Evolutionary conservation across 2,888 invertebrate species (phyloP), one percentile per base, ranked within the genome.

Genomic region (Drosophila parthenogenetica): DNA sequence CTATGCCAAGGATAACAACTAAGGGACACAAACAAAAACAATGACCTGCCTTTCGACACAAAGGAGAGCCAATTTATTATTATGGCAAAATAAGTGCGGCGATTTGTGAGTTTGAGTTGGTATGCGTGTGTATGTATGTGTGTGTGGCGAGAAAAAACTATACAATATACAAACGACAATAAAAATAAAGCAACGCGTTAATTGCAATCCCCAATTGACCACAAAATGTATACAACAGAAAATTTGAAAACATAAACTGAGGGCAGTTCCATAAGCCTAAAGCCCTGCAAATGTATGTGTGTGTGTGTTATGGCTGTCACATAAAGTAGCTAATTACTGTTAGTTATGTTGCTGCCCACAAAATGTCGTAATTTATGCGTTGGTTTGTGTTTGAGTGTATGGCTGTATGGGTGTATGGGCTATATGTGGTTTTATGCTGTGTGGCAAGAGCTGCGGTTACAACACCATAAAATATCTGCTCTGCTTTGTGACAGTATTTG

Each of bases 251-350:
- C 82, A 85, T 78, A 69, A 79, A 78, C 63, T 79, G 60, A 54
- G 62, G 39, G 42, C 57, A 35, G 19, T 25, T 11, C 14, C 29
- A 55, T 13, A 58, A 50, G 53, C 50, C 46, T 58, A 29, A 5
- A 10, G 48, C 50, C 51, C 45, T 46, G 62, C 60, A 45, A 62
- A 49, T 42, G 19, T 60, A 29, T 58, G 7, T 54, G n/a, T 43
- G 58, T 22, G 32, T 53, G 42, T 49, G 55, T 73, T 70, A 35
- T 50, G 51, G 50, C 51, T 88, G 76, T 83, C 81, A 76, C 85
- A 85, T 83, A 81, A 88, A 83, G 79, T 76, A 88, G 87, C 85
- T 85, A 85, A 85, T 85, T 85, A 86, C 81, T 71, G 79, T 85
- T 85, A 88, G 85, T 86, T 88, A 88, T 88, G 87, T 74, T 76